Percentiles rank a stretch among this genome's conserved stretches.
phyloP scores from a whole-genome alignment of 2,113 vertebrate genomes.

The Solea senegalensis region DNA sequence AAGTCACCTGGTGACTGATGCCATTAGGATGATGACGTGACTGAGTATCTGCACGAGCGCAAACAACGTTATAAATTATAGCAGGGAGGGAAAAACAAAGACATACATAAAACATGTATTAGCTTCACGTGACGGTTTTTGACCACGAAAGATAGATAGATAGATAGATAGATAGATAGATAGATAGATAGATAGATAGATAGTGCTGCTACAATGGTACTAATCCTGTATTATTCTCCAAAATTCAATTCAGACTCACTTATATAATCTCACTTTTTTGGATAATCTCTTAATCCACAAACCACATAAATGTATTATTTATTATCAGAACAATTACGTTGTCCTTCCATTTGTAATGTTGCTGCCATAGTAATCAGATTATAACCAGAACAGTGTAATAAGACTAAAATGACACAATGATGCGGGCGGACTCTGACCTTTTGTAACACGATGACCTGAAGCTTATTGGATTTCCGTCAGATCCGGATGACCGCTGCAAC shows the following conservation, averaged over 20 bases:
- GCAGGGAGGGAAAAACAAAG: neutral
- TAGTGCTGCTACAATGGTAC: neutral
- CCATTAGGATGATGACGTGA: constrained; percentile 16
- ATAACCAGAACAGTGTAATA: neutral
- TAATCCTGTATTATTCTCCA: constrained; percentile 5
- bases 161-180: no score
- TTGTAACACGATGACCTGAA: constrained; percentile 26
- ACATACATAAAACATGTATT: neutral
- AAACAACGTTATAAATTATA: constrained; percentile 17
- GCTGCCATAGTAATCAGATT: neutral
- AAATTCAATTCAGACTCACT: constrained; percentile 10
- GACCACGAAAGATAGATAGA: no score
- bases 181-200: no score
- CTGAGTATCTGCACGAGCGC: constrained; percentile 20
- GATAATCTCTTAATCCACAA: neutral
- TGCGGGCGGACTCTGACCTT: constrained; percentile 1
- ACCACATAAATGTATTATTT: neutral
- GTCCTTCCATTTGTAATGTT: neutral
- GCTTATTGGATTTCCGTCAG: constrained; percentile 3
- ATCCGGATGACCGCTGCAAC: constrained; percentile 5
- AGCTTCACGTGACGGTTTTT: no score
- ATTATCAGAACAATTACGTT: neutral
- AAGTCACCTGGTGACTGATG: constrained; percentile 41
- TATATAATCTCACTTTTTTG: neutral
- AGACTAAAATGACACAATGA: constrained; percentile 19